A percentile compares a stretch with the other conserved stretches of the same genome.
Conservation (phyloP, 2,888 invertebrate genomes). For the Lucinisca nassula region DNA sequence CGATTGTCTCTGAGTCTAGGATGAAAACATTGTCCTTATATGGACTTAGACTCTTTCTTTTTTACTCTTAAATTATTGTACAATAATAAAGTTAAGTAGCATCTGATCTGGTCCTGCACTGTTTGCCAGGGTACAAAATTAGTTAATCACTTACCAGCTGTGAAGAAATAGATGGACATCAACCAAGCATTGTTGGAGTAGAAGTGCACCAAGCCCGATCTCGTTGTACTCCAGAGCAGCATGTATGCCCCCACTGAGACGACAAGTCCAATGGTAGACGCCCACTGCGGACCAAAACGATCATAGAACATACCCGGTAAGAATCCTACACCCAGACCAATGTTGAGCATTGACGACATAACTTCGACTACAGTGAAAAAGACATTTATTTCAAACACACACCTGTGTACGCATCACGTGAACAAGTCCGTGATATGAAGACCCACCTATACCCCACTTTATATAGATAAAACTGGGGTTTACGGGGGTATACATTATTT, state of each 20-base stretch:
- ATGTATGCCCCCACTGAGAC: conserved; percentile 61
- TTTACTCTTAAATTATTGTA: too few relatives aligned
- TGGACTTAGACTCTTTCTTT: too few relatives aligned
- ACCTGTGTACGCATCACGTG: too few relatives aligned
- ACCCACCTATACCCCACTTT: too few relatives aligned
- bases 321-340: conserved; percentile 76
- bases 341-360: conserved; percentile 72
- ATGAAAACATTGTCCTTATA: too few relatives aligned
- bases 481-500: too few relatives aligned
- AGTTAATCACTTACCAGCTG: conserved; percentile 66
- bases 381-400: background rate
- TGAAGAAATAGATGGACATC: conserved; percentile 68
- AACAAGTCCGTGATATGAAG: too few relatives aligned
- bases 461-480: too few relatives aligned
- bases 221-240: conserved; percentile 67
- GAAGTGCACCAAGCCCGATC: conserved; percentile 33
- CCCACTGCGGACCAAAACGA: conserved; percentile 61
- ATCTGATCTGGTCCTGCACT: too few relatives aligned
- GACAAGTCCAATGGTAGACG: conserved; percentile 60
- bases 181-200: conserved; percentile 59
- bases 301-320: conserved; percentile 69
- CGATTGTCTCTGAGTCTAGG: too few relatives aligned
- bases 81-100: too few relatives aligned
- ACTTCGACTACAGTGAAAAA: conserved; percentile 66
- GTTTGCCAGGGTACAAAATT: too few relatives aligned